Conservation (phyloP, 2,888 invertebrate species). For the Diabrotica balteata region DNA sequence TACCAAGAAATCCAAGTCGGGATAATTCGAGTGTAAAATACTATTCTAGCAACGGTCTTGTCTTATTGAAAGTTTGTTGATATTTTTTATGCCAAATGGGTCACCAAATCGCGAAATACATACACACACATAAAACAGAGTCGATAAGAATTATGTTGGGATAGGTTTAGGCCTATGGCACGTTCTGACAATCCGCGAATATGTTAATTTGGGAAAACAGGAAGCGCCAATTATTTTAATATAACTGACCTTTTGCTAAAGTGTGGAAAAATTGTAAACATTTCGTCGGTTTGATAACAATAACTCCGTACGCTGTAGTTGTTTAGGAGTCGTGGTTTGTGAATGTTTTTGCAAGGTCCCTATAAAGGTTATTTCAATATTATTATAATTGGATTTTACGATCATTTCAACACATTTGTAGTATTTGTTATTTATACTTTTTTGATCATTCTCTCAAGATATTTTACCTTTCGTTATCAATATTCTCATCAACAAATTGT, state of each 20-base stretch:
- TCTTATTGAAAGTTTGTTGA: slow-evolving; percentile 6
- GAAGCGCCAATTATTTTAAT: slow-evolving; percentile 1
- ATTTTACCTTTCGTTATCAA: too few species aligned
- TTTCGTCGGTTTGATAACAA: too few species aligned
- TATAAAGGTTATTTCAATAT: too few species aligned
- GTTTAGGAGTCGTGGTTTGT: not conserved
- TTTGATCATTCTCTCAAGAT: too few species aligned
- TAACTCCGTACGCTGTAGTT: too few species aligned
- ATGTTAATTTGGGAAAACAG: slow-evolving; percentile 10
- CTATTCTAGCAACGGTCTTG: not conserved
- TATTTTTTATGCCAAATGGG: slow-evolving; percentile 13
- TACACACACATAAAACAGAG: not conserved
- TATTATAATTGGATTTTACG: too few species aligned
- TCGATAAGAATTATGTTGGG: not conserved
- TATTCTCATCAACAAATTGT: too few species aligned
- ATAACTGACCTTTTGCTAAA: not conserved
- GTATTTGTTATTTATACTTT: too few species aligned
- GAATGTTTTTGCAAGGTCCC: not conserved
- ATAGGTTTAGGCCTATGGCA: slow-evolving; percentile 3
- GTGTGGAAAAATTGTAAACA: not conserved
- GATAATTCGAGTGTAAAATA: not conserved
- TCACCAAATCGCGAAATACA: slow-evolving; percentile 1
- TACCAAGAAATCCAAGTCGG: not conserved
- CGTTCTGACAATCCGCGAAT: slow-evolving; percentile 1
- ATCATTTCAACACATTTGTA: too few species aligned